phyloP scores from a whole-genome alignment of 2,113 vertebrate genomes.

The Phalacrocorax brasilianus region DNA sequence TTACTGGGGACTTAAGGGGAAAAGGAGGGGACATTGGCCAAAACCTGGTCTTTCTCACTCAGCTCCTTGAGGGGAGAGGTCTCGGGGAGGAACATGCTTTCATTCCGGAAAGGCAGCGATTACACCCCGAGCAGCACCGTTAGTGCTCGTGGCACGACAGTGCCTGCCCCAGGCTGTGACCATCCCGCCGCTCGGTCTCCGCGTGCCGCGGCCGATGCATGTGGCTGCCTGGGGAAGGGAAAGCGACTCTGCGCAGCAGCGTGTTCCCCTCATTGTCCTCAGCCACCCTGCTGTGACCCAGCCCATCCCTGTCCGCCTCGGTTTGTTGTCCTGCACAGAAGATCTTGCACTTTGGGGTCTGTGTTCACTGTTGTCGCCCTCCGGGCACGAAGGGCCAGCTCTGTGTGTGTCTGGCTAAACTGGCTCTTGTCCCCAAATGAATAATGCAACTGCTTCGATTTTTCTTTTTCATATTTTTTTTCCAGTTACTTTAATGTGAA shows the following conservation, averaged over 20 bases:
- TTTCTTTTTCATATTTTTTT: neutral
- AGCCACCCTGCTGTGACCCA: neutral
- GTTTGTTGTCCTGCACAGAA: neutral
- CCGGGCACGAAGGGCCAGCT: neutral
- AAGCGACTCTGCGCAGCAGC: too few relatives aligned
- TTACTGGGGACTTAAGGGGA: neutral
- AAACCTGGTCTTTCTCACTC: neutral
- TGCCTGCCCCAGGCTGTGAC: neutral
- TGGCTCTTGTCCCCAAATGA: neutral
- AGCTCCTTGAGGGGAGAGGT: neutral
- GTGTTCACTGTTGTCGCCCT: neutral
- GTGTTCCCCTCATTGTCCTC: neutral
- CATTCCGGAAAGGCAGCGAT: neutral
- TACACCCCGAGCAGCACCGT: fast-evolving
- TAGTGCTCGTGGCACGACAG: neutral
- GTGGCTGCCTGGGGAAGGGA: neutral
- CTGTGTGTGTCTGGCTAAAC: neutral
- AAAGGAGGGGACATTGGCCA: neutral
- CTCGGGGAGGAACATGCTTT: fast-evolving
- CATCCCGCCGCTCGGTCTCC: fast-evolving
- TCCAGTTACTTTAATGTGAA: neutral
- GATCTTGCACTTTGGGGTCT: neutral
- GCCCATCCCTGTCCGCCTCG: neutral
- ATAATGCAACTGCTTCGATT: neutral
- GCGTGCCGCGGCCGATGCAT: fast-evolving